A percentile compares a stretch with the other conserved stretches of the same genome.
These are phyloP conservation scores for Oreochromis niloticus DNA, from an alignment of 2,113 vertebrate species.

Conservation along the genomic window DNA sequence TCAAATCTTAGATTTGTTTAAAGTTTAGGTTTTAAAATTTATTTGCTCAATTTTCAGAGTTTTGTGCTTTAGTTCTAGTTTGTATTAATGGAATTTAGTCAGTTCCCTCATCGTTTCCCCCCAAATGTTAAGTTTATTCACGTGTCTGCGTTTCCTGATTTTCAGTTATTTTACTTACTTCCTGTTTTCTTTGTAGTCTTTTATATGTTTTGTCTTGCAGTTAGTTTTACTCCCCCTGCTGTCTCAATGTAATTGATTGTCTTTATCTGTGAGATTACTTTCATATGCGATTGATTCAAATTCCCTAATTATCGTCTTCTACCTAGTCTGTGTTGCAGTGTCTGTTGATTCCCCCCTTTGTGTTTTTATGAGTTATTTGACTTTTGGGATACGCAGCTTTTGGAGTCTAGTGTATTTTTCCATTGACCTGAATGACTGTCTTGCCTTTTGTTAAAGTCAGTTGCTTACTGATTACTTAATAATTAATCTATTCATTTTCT, in stretches of 20 bases:
- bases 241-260: background rate
- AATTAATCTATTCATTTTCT: background rate
- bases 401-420: too few species aligned
- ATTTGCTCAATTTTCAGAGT: background rate
- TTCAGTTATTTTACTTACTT: background rate
- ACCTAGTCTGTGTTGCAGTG: background rate
- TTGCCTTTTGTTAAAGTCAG: too few species aligned
- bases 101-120: fast-evolving
- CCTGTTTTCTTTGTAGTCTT: background rate
- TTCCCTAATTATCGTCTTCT: background rate
- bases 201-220: background rate
- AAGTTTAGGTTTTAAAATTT: background rate
- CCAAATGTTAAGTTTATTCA: background rate
- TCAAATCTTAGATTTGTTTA: background rate
- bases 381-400: too few species aligned
- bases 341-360: background rate
- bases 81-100: background rate
- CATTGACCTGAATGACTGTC: too few species aligned
- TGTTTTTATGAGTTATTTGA: background rate
- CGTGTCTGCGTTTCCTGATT: background rate
- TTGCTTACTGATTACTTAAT: too few species aligned
- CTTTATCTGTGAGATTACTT: background rate
- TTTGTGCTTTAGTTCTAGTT: background rate
- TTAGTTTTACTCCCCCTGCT: background rate
- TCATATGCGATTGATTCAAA: background rate